Evolutionary conservation across 2,888 invertebrate genomes (phyloP).

Genomic region (Nasonia oneida): DNA sequence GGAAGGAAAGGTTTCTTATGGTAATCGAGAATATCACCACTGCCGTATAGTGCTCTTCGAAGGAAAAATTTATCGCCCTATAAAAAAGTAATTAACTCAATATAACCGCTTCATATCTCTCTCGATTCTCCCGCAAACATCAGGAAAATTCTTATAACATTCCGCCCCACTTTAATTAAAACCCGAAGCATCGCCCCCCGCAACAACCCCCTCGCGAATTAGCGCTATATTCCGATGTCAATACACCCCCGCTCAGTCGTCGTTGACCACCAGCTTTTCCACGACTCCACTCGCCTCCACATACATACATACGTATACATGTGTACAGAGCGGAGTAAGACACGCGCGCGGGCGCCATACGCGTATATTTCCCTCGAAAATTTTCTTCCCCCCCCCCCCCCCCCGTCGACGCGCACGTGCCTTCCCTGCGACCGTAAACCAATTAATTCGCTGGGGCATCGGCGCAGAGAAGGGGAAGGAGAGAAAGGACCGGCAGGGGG

Average conservation of each 20-base stretch:
- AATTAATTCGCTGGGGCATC: constrained; percentile 44
- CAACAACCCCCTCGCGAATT: background rate
- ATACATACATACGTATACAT: background rate
- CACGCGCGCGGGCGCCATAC: background rate
- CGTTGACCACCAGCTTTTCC: background rate
- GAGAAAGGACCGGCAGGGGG: background rate
- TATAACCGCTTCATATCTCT: background rate
- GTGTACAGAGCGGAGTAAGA: constrained; percentile 6
- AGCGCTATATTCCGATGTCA: constrained; percentile 12
- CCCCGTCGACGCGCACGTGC: constrained; percentile 25
- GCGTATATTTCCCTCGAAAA: background rate
- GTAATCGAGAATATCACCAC: too few relatives aligned
- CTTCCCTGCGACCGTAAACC: constrained; percentile 32
- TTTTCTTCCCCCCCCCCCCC: background rate
- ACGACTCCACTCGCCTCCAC: background rate
- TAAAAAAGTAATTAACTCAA: background rate
- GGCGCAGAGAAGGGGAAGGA: background rate
- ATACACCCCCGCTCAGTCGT: background rate
- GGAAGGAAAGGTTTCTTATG: too few relatives aligned
- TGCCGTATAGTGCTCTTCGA: too few relatives aligned
- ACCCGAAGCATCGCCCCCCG: background rate
- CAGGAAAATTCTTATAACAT: background rate
- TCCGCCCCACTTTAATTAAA: constrained; percentile 5
- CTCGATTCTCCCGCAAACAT: background rate
- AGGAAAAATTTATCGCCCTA: background rate